Percentiles rank a stretch among this genome's conserved stretches.
Evolutionary conservation across 2,797 vertebrate species (phyloP).

Genomic region (Leptatherina wallacei): DNA sequence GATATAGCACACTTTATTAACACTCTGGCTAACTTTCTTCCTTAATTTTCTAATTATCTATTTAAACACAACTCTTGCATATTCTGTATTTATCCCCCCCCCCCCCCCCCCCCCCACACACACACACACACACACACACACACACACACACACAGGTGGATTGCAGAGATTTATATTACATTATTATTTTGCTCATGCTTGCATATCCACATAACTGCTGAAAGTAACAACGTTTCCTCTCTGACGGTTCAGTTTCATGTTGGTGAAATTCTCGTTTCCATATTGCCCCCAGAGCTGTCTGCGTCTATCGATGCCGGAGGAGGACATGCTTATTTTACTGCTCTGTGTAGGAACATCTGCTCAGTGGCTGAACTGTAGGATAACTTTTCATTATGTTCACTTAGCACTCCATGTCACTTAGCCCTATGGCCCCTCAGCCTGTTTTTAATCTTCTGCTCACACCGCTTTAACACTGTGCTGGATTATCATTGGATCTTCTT

Average conservation of each 20-base stretch:
- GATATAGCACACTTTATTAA: background rate
- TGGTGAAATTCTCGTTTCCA: conserved; percentile 41
- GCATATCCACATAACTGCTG: conserved; percentile 35
- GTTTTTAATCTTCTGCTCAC: conserved; percentile 10
- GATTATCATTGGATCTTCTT: conserved; percentile 1
- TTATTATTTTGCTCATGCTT: conserved; percentile 23
- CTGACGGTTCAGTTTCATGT: conserved; percentile 36
- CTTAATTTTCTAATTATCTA: conserved; percentile 17
- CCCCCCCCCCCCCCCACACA: background rate
- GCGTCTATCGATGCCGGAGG: conserved; percentile 24
- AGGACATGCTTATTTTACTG: conserved; percentile 37
- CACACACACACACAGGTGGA: background rate
- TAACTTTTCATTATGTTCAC: conserved; percentile 47
- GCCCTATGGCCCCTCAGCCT: conserved; percentile 19
- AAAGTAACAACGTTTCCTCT: conserved; percentile 32
- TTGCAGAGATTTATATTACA: conserved; percentile 25
- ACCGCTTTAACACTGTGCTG: conserved; percentile 1
- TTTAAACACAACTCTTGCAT: conserved; percentile 21
- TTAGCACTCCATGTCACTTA: conserved; percentile 43
- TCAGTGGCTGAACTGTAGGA: conserved; percentile 47
- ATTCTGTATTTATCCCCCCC: conserved; percentile 12
- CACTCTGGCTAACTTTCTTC: conserved; percentile 7
- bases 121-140: background rate
- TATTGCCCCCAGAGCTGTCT: conserved; percentile 26
- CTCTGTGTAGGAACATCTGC: conserved; percentile 51